Evolutionary conservation across 2,797 vertebrate genomes (phyloP).

Genomic region (Chaenodraco wilsoni): DNA sequence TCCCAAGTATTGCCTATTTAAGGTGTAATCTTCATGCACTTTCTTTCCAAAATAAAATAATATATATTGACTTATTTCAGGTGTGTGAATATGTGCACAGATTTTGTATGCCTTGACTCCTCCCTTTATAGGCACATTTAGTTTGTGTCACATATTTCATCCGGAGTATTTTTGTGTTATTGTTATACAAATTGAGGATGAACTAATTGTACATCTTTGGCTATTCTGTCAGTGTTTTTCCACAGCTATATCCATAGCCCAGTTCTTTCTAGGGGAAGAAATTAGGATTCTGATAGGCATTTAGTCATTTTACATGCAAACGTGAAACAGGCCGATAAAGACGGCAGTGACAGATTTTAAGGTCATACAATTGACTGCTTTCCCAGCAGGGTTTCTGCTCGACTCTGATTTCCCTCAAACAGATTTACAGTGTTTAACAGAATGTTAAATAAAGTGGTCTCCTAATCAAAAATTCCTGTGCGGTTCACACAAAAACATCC

Average conservation of each 20-base stretch:
- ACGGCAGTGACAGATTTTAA: background rate
- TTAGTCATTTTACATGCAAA: background rate
- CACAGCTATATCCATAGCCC: background rate
- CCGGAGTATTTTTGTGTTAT: background rate
- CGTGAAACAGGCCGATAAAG: background rate
- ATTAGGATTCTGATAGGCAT: constrained; percentile 1
- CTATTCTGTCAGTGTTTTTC: background rate
- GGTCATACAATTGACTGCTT: background rate
- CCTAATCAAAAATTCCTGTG: background rate
- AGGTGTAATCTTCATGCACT: no score
- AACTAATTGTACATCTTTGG: background rate
- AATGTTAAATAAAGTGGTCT: background rate
- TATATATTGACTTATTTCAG: no score
- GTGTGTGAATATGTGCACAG: no score
- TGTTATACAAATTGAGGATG: background rate
- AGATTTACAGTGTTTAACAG: background rate
- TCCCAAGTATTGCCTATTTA: no score
- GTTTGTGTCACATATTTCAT: background rate
- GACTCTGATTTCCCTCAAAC: constrained; percentile 2
- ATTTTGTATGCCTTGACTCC: background rate
- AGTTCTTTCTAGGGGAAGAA: constrained; percentile 1
- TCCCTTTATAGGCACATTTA: background rate
- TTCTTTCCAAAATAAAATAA: no score
- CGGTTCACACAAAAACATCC: background rate
- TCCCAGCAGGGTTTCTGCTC: background rate